Evolutionary conservation across 2,797 vertebrate genomes (phyloP).

Genomic region (Falco peregrinus): DNA sequence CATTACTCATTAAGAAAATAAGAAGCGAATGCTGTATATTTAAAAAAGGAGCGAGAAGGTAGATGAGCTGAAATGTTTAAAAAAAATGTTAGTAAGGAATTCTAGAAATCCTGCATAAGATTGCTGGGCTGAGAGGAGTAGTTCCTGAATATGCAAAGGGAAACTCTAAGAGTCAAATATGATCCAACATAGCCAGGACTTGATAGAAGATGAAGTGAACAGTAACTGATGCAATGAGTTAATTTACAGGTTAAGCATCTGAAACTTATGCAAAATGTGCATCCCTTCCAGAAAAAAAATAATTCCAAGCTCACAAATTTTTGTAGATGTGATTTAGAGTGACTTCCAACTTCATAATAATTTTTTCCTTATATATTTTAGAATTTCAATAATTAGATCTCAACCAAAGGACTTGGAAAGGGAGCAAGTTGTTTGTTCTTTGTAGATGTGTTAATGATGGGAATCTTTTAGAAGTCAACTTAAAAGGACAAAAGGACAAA

Average conservation of each 20-base stretch:
- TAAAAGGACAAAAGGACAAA: slow-evolving; percentile 50
- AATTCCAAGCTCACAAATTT: neutral
- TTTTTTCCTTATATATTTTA: no score
- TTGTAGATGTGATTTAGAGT: neutral
- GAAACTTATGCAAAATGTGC: neutral
- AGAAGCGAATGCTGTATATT: neutral
- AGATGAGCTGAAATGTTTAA: neutral
- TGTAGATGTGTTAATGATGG: slow-evolving; percentile 44
- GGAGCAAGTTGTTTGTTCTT: slow-evolving; percentile 8
- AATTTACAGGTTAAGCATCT: neutral
- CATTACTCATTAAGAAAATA: neutral
- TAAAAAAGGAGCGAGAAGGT: neutral
- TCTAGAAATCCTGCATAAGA: neutral
- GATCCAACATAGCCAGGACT: neutral
- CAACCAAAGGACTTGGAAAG: neutral
- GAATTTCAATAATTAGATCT: neutral
- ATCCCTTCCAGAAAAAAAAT: neutral
- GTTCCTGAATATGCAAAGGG: neutral
- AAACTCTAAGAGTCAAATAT: neutral
- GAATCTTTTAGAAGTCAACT: slow-evolving; percentile 34
- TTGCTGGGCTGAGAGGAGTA: neutral
- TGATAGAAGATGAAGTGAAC: neutral
- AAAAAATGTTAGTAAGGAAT: neutral
- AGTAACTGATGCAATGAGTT: neutral
- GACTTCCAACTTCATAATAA: neutral